phyloP scores from a whole-genome alignment of 2,888 invertebrate species.

The Sisyra nigra region DNA sequence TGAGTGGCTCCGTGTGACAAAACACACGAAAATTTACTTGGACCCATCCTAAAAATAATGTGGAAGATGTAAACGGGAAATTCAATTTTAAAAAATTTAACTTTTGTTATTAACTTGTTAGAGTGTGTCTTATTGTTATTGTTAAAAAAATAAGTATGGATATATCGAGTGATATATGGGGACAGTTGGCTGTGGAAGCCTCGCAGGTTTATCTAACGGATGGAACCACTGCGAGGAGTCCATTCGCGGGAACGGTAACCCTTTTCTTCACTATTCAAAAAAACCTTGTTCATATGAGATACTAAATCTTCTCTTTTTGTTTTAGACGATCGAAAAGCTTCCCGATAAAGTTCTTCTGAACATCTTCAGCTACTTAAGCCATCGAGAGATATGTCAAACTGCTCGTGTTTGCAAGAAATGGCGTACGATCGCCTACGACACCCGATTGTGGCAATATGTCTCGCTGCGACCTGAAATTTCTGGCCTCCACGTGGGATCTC shows the following conservation, averaged over 20 bases:
- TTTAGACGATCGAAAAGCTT: conserved; percentile 86
- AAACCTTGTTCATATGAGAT: neutral
- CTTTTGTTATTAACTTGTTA: neutral
- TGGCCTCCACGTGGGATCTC: conserved; percentile 77
- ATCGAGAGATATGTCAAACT: conserved; percentile 85
- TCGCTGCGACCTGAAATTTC: conserved; percentile 94
- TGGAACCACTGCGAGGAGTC: conserved; percentile 61
- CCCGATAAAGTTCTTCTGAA: conserved; percentile 92
- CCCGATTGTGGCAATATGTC: conserved; percentile 87
- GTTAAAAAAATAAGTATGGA: conserved; percentile 32
- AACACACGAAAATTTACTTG: too few species aligned
- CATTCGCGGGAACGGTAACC: conserved; percentile 70
- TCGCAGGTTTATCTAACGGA: conserved; percentile 73
- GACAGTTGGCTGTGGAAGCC: conserved; percentile 74
- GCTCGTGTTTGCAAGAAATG: conserved; percentile 92
- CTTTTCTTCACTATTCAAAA: neutral
- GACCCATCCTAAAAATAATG: too few species aligned
- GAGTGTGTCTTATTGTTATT: neutral
- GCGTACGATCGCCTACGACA: conserved; percentile 91
- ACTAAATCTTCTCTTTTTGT: conserved; percentile 16
- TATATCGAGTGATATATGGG: conserved; percentile 69
- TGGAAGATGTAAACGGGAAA: too few species aligned
- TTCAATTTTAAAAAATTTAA: neutral
- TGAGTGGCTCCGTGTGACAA: too few species aligned
- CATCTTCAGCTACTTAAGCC: conserved; percentile 86